These are phyloP conservation scores for Cynoglossus semilaevis DNA, from an alignment of 2,113 vertebrate genomes.

Conservation along the genomic window DNA sequence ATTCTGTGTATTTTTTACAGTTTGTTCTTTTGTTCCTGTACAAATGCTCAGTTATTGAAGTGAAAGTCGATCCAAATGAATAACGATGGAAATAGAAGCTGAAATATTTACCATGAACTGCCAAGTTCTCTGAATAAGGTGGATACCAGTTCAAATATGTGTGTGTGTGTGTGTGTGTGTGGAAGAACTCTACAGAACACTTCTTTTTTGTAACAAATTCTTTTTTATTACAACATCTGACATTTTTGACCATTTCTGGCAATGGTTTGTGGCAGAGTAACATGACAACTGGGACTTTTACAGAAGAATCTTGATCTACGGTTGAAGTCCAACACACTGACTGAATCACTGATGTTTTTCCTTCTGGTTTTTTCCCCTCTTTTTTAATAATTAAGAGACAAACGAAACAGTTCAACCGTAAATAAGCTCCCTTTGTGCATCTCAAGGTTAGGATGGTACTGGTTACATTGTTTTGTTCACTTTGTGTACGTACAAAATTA, in stretches of 20 bases:
- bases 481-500: conserved; percentile 50
- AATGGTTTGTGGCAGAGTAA: conserved; percentile 75
- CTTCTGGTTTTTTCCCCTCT: neutral
- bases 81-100: no score
- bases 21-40: no score
- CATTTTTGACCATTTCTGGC: conserved; percentile 69
- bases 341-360: conserved; percentile 41
- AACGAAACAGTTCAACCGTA: conserved; percentile 34
- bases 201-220: conserved; percentile 73
- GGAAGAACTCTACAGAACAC: conserved; percentile 8
- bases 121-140: neutral
- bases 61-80: no score
- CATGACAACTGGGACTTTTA: conserved; percentile 66
- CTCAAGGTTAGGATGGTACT: conserved; percentile 66
- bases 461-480: conserved; percentile 28
- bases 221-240: conserved; percentile 81
- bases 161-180: neutral
- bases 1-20: no score
- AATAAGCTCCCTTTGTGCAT: conserved; percentile 52
- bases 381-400: conserved; percentile 51
- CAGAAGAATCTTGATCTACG: conserved; percentile 60
- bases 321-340: conserved; percentile 62
- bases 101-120: no score
- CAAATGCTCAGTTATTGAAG: no score
- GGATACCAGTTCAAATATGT: no score